Percentiles rank a stretch among this genome's conserved stretches.
phyloP scores from a whole-genome alignment of 2,113 vertebrate species.

The Lontra canadensis region DNA sequence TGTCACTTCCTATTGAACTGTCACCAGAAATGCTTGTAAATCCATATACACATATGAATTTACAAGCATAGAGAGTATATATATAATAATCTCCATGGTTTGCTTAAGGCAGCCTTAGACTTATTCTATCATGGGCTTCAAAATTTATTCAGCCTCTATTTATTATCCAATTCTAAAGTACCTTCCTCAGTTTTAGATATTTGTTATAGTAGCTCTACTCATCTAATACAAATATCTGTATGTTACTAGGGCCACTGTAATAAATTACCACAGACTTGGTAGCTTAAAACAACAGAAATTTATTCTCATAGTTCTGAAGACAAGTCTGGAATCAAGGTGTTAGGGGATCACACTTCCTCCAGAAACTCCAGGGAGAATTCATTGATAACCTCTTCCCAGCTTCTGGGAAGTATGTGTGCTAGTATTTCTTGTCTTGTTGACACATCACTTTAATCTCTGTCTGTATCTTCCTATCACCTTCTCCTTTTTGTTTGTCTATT shows the following conservation, averaged over 20 bases:
- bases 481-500: background rate
- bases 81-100: background rate
- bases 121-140: background rate
- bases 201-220: background rate
- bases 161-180: background rate
- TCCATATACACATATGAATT: too few species aligned
- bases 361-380: background rate
- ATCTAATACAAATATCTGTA: too few species aligned
- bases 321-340: background rate
- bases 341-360: background rate
- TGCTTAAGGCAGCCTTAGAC: background rate
- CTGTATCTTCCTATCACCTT: background rate
- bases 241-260: background rate
- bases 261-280: background rate
- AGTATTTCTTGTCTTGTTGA: background rate
- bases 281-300: background rate
- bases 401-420: background rate
- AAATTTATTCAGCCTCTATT: background rate
- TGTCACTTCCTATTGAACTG: background rate
- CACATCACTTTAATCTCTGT: background rate
- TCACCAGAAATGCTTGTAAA: background rate
- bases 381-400: background rate
- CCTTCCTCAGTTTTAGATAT: background rate
- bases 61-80: too few species aligned
- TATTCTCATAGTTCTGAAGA: background rate